Percentiles rank a stretch among this genome's conserved stretches.
Evolutionary conservation across 2,113 vertebrate species (phyloP).

Genomic region (Panthera uncia): DNA sequence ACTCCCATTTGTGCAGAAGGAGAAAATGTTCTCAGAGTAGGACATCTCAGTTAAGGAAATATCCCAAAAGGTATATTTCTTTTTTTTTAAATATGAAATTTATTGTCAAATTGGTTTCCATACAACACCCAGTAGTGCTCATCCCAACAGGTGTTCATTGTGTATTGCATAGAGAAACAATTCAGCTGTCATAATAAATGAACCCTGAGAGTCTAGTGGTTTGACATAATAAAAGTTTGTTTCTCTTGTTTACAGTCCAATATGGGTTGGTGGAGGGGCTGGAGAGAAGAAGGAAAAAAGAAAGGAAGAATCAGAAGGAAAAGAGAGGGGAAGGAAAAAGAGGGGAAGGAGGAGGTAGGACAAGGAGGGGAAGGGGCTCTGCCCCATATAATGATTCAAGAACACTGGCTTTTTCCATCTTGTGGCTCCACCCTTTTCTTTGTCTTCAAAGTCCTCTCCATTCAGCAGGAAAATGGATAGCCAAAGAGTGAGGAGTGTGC

Average conservation of each 20-base stretch:
- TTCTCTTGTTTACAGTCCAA: not conserved
- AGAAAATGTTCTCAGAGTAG: not conserved
- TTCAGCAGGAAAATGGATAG: not conserved
- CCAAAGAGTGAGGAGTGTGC: not conserved
- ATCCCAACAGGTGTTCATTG: not conserved
- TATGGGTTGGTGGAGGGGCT: not conserved
- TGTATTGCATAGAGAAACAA: not conserved
- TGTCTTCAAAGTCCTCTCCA: not conserved
- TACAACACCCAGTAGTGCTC: too few species aligned
- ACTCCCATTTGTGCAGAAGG: not conserved
- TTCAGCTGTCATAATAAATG: not conserved
- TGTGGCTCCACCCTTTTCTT: not conserved
- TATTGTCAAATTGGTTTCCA: too few species aligned
- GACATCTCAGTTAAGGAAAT: not conserved
- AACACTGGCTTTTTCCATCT: not conserved
- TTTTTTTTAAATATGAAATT: too few species aligned
- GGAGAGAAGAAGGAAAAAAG: not conserved
- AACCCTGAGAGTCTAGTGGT: not conserved
- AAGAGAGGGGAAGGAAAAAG: not conserved
- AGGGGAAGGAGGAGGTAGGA: not conserved
- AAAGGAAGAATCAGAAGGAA: too few species aligned
- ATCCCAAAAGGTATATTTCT: not conserved
- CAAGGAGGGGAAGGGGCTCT: too few species aligned
- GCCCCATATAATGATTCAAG: not conserved
- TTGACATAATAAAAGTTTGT: not conserved